Evolutionary conservation across 1,140 invertebrate species (phyloP).

Genomic region (Watersipora subatra): DNA sequence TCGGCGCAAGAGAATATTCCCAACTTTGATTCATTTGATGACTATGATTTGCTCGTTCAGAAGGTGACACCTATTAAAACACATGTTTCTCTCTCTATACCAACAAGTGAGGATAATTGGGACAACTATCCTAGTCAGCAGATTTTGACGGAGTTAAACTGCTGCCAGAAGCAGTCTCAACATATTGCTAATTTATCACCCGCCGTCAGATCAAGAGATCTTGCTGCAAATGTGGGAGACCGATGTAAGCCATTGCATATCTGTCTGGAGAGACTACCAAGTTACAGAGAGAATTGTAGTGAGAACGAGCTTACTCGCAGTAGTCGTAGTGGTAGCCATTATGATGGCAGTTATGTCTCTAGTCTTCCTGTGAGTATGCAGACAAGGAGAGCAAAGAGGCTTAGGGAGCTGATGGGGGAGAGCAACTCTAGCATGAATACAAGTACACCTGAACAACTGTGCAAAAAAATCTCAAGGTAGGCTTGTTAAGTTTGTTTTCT

Average conservation of each 20-base stretch:
- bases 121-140: neutral
- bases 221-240: neutral
- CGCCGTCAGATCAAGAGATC: too few species aligned
- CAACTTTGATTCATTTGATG: neutral
- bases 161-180: neutral
- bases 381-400: neutral
- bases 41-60: neutral
- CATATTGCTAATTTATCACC: neutral
- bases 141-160: neutral
- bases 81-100: neutral
- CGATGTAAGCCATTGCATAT: too few species aligned
- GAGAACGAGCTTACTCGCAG: too few species aligned
- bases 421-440: neutral
- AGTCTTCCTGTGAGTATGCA: neutral
- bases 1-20: neutral
- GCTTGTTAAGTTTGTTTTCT: too few species aligned
- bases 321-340: too few species aligned
- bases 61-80: neutral
- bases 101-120: neutral
- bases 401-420: neutral
- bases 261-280: too few species aligned
- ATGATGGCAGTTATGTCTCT: neutral
- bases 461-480: neutral
- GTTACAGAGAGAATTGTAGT: too few species aligned
- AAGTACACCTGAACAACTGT: neutral